These are phyloP conservation scores for Hycleus phaleratus DNA, from an alignment of 1,140 invertebrate genomes.

Conservation along the genomic window DNA sequence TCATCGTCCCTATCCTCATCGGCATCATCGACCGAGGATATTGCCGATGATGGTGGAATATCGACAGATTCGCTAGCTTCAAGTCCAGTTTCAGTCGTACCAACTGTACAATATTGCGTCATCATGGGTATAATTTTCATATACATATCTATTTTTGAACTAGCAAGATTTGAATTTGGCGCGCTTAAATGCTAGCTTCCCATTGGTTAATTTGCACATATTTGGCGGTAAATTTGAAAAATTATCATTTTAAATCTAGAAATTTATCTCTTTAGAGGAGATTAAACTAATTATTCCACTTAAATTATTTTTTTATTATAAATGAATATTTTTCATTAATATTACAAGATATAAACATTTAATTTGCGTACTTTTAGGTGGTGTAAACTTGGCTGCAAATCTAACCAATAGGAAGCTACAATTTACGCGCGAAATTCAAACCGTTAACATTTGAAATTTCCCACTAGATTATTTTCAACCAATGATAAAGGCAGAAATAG, in stretches of 20 bases:
- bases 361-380: not conserved
- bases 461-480: too few species aligned
- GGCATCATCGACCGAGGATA: not conserved
- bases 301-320: not conserved
- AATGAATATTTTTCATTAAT: not conserved
- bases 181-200: too few species aligned
- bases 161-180: not conserved
- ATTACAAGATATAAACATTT: not conserved
- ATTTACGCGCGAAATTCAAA: too few species aligned
- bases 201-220: too few species aligned
- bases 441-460: too few species aligned
- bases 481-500: too few species aligned
- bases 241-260: not conserved
- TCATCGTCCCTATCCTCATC: not conserved
- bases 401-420: too few species aligned
- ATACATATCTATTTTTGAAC: not conserved
- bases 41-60: not conserved
- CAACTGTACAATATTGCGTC: slow-evolving; percentile 15
- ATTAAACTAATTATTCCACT: not conserved
- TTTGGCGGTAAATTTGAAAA: not conserved
- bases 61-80: not conserved
- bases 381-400: too few species aligned
- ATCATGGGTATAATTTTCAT: slow-evolving; percentile 27
- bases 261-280: not conserved
- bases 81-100: slow-evolving; percentile 4